phyloP scores from a whole-genome alignment of 2,113 vertebrate genomes.

The Poeciliopsis prolifica region DNA sequence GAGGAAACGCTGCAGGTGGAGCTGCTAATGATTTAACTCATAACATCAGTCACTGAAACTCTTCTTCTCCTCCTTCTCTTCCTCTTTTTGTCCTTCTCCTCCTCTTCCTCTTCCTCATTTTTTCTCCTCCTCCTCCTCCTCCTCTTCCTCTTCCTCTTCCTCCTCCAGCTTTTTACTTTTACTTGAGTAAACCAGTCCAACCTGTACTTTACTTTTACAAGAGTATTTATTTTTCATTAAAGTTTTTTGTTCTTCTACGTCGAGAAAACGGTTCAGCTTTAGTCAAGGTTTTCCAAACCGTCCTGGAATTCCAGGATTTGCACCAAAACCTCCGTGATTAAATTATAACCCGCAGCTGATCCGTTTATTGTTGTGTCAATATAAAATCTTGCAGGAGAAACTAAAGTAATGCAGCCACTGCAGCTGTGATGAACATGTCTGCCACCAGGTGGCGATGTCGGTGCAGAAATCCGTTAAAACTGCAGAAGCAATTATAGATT shows the following conservation, averaged over 20 bases:
- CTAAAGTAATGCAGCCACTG: neutral
- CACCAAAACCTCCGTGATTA: neutral
- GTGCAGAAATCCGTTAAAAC: neutral
- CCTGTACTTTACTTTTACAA: too few relatives aligned
- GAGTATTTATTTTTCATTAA: too few relatives aligned
- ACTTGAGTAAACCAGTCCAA: too few relatives aligned
- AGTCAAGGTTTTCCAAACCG: neutral
- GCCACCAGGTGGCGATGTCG: conserved; percentile 22
- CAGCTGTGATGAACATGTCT: neutral
- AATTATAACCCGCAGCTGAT: neutral
- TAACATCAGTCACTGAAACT: neutral
- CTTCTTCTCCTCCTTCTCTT: neutral
- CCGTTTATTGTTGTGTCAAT: too few relatives aligned
- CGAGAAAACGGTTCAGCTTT: neutral
- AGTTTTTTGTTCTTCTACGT: too few relatives aligned
- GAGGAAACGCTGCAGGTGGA: conserved; percentile 13
- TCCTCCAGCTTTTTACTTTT: too few relatives aligned
- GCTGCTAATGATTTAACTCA: neutral
- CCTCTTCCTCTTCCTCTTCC: too few relatives aligned
- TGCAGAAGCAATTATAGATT: neutral
- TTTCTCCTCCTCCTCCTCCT: too few relatives aligned
- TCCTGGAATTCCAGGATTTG: neutral
- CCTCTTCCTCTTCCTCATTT: too few relatives aligned
- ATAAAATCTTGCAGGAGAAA: too few relatives aligned
- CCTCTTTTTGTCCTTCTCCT: too few relatives aligned